Percentiles rank a stretch among this genome's conserved stretches.
Evolutionary conservation across 2,797 vertebrate genomes (phyloP).

Genomic region (Phoeniculus purpureus): DNA sequence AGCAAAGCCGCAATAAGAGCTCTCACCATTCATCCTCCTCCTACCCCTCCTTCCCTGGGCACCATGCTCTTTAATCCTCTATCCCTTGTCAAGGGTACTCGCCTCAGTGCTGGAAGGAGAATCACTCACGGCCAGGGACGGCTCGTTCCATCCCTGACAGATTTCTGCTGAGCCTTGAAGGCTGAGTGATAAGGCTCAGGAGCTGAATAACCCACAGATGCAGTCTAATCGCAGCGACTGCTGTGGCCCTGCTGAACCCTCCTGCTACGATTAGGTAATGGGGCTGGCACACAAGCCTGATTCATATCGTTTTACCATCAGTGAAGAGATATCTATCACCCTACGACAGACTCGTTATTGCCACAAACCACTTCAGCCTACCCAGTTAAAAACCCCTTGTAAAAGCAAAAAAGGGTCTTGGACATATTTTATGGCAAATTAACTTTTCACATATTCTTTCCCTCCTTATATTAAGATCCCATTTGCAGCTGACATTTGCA

Average conservation of each 20-base stretch:
- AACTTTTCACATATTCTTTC: slow-evolving; percentile 44
- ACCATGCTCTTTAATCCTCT: neutral
- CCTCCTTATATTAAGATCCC: slow-evolving; percentile 4
- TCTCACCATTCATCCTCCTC: slow-evolving; percentile 39
- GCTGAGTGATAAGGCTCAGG: neutral
- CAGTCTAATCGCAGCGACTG: neutral
- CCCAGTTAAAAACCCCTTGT: slow-evolving; percentile 15
- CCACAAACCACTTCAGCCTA: slow-evolving; percentile 2
- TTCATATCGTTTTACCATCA: slow-evolving; percentile 65
- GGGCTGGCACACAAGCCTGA: slow-evolving; percentile 44
- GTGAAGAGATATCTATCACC: slow-evolving; percentile 58
- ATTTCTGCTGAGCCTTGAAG: slow-evolving; percentile 26
- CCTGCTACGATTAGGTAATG: slow-evolving; percentile 21
- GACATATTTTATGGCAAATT: slow-evolving; percentile 64
- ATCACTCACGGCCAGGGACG: neutral
- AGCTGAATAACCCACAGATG: neutral
- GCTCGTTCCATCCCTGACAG: neutral
- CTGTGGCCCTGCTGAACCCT: slow-evolving; percentile 54
- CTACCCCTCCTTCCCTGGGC: neutral
- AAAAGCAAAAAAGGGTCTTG: slow-evolving; percentile 20
- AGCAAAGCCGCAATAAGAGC: slow-evolving; percentile 23
- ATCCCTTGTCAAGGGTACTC: neutral
- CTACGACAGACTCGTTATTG: slow-evolving; percentile 18
- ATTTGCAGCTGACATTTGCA: neutral
- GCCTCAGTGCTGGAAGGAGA: neutral